Percentiles rank a stretch among this genome's conserved stretches.
phyloP scores from a whole-genome alignment of 2,113 vertebrate species.

The Puma concolor region DNA sequence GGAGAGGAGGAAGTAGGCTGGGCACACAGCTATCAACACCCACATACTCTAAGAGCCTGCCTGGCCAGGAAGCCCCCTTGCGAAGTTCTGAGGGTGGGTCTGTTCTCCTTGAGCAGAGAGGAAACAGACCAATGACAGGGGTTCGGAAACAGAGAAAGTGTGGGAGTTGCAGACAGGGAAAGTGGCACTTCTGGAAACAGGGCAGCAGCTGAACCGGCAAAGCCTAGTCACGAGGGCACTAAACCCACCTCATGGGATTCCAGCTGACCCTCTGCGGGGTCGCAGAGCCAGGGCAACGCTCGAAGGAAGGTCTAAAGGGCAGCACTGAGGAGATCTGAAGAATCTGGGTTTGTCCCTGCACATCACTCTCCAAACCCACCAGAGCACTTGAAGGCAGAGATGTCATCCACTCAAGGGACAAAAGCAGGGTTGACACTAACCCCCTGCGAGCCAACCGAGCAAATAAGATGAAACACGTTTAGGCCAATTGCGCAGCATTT shows the following conservation, averaged over 20 bases:
- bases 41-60: too few relatives aligned
- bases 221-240: constrained; percentile 74
- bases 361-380: background rate
- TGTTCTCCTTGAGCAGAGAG: background rate
- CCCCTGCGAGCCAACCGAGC: background rate
- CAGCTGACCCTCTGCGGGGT: constrained; percentile 78
- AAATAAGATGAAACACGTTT: background rate
- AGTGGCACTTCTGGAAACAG: constrained; percentile 81
- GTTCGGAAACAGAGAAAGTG: background rate
- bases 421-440: background rate
- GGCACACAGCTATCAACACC: too few relatives aligned
- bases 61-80: background rate
- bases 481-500: background rate
- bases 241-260: constrained; percentile 69
- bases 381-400: background rate
- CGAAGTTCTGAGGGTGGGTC: background rate
- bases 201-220: constrained; percentile 63
- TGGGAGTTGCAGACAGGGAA: constrained; percentile 42
- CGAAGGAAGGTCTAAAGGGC: background rate
- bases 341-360: background rate
- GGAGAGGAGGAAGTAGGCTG: background rate
- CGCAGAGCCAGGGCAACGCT: background rate
- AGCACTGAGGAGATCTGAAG: background rate
- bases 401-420: background rate
- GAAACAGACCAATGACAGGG: background rate